Evolutionary conservation across 2,888 invertebrate species (phyloP).

Genomic region (Protodeltote pygarga): DNA sequence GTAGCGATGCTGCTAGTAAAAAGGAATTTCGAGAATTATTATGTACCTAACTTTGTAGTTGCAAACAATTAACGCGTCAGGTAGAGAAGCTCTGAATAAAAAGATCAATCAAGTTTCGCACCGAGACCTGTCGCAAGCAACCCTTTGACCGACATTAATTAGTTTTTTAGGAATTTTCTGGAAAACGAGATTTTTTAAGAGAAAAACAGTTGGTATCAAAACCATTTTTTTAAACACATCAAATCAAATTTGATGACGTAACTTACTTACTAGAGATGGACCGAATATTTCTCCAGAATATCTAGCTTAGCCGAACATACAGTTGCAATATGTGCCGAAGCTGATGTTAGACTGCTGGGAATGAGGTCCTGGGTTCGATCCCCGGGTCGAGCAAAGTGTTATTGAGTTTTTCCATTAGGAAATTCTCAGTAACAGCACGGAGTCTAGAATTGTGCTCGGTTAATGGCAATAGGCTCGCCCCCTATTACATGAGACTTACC

Average conservation of each 20-base stretch:
- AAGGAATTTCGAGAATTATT: slow-evolving; percentile 25
- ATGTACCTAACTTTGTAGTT: slow-evolving; percentile 32
- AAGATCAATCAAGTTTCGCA: slow-evolving; percentile 66
- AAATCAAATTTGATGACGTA: not conserved
- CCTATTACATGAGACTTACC: no score
- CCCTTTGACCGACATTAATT: slow-evolving; percentile 75
- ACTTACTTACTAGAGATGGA: no score
- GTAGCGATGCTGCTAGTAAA: slow-evolving; percentile 14
- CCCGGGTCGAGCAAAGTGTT: no score
- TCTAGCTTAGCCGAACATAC: no score
- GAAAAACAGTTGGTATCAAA: not conserved
- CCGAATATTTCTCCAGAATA: no score
- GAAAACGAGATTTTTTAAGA: slow-evolving; percentile 22
- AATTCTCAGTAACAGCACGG: no score
- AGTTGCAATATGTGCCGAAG: no score
- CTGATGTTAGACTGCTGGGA: no score
- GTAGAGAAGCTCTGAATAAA: slow-evolving; percentile 61
- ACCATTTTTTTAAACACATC: not conserved
- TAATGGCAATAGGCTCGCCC: no score
- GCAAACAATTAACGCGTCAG: slow-evolving; percentile 50
- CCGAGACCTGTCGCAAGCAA: slow-evolving; percentile 49
- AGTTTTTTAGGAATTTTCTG: slow-evolving; percentile 59
- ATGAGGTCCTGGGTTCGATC: no score
- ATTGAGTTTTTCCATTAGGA: no score
- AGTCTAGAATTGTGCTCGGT: no score